Evolutionary conservation across 2,797 vertebrate genomes (phyloP), one percentile per base, ranked within the genome.

Genomic region (Pangasius sanitwongsei): DNA sequence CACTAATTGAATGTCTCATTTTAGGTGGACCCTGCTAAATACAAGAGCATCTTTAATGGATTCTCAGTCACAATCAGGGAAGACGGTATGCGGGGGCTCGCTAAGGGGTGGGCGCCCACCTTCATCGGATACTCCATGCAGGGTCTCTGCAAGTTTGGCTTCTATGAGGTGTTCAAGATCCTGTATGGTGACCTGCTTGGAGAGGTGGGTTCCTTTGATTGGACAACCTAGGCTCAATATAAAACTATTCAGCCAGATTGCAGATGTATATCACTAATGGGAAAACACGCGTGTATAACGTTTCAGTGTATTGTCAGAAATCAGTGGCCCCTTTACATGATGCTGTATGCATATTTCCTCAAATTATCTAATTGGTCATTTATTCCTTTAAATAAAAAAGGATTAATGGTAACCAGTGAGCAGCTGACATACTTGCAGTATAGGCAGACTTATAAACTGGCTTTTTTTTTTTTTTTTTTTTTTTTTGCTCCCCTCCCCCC

Each of bases 101-200:
- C 94, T n/a, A 98, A 97, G 85, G 97, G 97, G 90, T 98, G 97
- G 97, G 97, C 97, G 53, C 97, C 97, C 18, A 98, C 97, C 53
- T 97, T 97, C 90, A 94, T 97, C 88, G 97, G 97, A n/a, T 98
- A 97, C 91, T 98, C 97, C 81, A 95, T 98, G 97, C 97, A 98
- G 91, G 97, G 97, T 6, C 96, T 98, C 90, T 98, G 97, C 96
- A 98, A 98, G 92, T 98, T 98, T 92, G 97, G 97, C 83, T 98
- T 98, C 94, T 98, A 98, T 95, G 97, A 97, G 96, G 96, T 97
- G 91, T 98, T 98, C 94, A 98, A 98, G 95, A 93, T 96, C 88
- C 4, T 97, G 0, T 97, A 97, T 82, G 93, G 97, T 88, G 96
- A 97, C 89, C 18, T 97, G 44, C 89, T 98, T 89, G 97, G 97